phyloP scores from a whole-genome alignment of 2,797 vertebrate species.

The Scyliorhinus canicula region DNA sequence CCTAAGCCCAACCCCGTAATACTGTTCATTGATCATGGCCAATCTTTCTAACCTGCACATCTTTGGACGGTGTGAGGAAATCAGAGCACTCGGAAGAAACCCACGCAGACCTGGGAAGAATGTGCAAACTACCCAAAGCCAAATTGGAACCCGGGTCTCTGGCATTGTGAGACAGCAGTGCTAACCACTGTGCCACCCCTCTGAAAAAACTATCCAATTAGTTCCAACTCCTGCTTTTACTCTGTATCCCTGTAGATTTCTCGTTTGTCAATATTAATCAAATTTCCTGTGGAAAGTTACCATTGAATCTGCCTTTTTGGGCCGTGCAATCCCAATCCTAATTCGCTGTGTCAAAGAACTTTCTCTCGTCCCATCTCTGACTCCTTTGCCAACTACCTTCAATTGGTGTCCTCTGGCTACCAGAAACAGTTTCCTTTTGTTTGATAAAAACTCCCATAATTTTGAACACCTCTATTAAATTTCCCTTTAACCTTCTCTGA shows the following conservation, averaged over 20 bases:
- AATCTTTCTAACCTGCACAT: too few relatives aligned
- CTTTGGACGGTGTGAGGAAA: too few relatives aligned
- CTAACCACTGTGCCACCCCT: too few relatives aligned
- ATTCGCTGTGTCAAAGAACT: neutral
- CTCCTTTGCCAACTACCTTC: neutral
- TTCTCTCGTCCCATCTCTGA: neutral
- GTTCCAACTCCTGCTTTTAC: neutral
- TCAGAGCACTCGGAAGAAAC: too few relatives aligned
- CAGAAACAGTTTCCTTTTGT: neutral
- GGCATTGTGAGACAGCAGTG: too few relatives aligned
- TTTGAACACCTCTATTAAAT: neutral
- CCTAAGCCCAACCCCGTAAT: too few relatives aligned
- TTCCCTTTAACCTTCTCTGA: neutral
- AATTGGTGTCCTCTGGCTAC: neutral
- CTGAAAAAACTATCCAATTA: neutral
- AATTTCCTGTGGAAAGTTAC: neutral
- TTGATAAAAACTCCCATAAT: neutral
- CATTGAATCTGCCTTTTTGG: neutral
- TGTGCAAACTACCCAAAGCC: too few relatives aligned
- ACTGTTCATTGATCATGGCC: too few relatives aligned
- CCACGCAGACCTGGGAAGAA: too few relatives aligned
- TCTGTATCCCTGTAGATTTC: neutral
- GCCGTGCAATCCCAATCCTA: neutral
- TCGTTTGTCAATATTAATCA: neutral
- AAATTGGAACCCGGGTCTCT: too few relatives aligned